A percentile compares a stretch with the other conserved stretches of the same genome.
Evolutionary conservation across 2,888 invertebrate species (phyloP).

Genomic region (Tinea pellionella): DNA sequence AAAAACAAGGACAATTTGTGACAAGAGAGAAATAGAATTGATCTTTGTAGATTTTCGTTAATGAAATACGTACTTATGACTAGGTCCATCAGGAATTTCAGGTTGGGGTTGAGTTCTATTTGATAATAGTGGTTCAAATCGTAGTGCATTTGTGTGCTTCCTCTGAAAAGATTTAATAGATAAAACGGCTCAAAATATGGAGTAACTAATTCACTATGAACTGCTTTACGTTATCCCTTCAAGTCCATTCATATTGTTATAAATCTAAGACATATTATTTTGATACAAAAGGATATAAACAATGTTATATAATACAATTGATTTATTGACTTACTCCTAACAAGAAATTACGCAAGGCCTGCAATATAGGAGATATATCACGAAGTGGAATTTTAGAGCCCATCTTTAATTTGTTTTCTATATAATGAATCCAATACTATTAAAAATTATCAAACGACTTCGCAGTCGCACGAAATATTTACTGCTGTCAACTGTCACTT

Average conservation of each 20-base stretch:
- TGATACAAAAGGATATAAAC: neutral
- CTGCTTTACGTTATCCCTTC: no score
- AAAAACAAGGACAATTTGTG: no score
- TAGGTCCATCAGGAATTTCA: slow-evolving; percentile 82
- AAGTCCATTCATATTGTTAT: no score
- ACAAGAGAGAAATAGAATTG: no score
- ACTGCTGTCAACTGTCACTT: no score
- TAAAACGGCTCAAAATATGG: no score
- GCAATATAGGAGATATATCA: slow-evolving; percentile 74
- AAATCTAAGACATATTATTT: neutral
- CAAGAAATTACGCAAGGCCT: slow-evolving; percentile 72
- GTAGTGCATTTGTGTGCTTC: slow-evolving; percentile 69
- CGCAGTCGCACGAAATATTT: no score
- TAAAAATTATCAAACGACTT: neutral
- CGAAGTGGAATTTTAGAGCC: slow-evolving; percentile 58
- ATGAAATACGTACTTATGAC: slow-evolving; percentile 71
- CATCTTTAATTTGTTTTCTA: neutral
- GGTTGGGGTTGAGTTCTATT: slow-evolving; percentile 86
- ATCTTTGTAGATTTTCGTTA: no score
- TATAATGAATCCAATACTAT: neutral
- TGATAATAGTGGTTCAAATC: slow-evolving; percentile 75
- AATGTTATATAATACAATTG: slow-evolving; percentile 25
- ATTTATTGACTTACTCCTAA: slow-evolving; percentile 68
- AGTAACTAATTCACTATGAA: no score
- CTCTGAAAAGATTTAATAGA: slow-evolving; percentile 57